Evolutionary conservation across 1,140 invertebrate species (phyloP), one percentile per base, ranked within the genome.

Genomic region (Leptinotarsa lineolata): DNA sequence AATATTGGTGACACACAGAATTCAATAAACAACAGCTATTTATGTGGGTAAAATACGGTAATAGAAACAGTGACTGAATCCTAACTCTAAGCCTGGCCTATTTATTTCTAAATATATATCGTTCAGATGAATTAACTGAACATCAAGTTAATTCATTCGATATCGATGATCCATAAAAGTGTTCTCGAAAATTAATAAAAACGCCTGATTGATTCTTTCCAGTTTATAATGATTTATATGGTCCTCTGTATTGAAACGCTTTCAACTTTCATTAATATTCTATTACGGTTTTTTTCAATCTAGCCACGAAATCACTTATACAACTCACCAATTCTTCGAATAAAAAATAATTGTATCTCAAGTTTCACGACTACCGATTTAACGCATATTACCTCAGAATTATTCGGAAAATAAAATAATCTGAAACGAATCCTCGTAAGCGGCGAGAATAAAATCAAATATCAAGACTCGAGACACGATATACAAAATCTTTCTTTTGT

Each of bases 261-360:
- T 39, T 39, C 30, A 39, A 8, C 30, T 39, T 39, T 11, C n/a
- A 54, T 16, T 54, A 18, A 18, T 18, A 16, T 54, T 54, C 6
- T 54, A 54, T 54, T n/a, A 54, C 16, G 15, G 48, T 18, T 16
- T n/a, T n/a, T 54, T 54, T 54, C 48, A 18, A 16, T 8, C 48
- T 16, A 18, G 48, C 48, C 16, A n/a, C 16, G 6, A 54, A 54
- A 54, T 54, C 48, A 54, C 48, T 54, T 54, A 54, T 54, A 54
- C 48, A 54, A 15, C 6, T 54, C 6, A 54, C 48, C 48, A 54
- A 54, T 18, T 54, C 48, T 13, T 18, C 15, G 48, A 54, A 54
- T n/a, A 54, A 54, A 54, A 54, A 54, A 18, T 54, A 18, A 54
- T 54, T 54, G 48, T 18, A 54, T 54, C 48, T 54, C 48, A 54